Conservation (phyloP, 2,113 vertebrate species). For the Cyanoderma ruficeps region DNA sequence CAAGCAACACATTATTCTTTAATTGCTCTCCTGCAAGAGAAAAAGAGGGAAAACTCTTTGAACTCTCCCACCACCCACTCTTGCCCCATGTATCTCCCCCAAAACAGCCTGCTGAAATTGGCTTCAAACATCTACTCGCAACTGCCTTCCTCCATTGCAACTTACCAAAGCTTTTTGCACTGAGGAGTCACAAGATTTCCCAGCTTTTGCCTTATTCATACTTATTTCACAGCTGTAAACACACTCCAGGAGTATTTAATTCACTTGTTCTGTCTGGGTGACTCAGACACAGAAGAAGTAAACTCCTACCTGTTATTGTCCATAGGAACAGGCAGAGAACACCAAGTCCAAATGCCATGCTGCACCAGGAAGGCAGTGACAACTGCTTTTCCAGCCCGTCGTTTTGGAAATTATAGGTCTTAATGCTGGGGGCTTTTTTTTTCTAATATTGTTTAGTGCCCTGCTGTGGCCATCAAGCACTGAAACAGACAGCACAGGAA, state of each 20-base stretch:
- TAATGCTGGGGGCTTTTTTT: not conserved
- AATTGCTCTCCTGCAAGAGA: not conserved
- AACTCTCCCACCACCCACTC: not conserved
- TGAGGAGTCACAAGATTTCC: not conserved
- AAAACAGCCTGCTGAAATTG: not conserved
- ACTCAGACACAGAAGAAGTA: not conserved
- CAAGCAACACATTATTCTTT: not conserved
- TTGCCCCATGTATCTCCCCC: not conserved
- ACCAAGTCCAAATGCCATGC: conserved; percentile 42
- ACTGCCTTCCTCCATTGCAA: not conserved
- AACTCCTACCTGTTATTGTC: conserved; percentile 66
- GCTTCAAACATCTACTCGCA: not conserved
- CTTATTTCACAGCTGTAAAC: not conserved
- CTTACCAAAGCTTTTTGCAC: not conserved
- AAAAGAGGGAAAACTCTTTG: not conserved
- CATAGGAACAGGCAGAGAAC: conserved; percentile 46
- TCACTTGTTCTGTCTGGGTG: not conserved
- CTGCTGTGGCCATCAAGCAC: conserved; percentile 15
- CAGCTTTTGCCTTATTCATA: not conserved
- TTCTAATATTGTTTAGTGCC: not conserved
- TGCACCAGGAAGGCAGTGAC: not conserved
- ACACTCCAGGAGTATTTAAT: not conserved
- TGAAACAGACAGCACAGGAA: conserved; percentile 41
- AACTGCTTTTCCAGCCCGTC: not conserved
- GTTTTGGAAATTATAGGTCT: not conserved